Conservation (phyloP, 37 sponge, comb jelly and placozoan species). For the Haliclona indistincta region DNA sequence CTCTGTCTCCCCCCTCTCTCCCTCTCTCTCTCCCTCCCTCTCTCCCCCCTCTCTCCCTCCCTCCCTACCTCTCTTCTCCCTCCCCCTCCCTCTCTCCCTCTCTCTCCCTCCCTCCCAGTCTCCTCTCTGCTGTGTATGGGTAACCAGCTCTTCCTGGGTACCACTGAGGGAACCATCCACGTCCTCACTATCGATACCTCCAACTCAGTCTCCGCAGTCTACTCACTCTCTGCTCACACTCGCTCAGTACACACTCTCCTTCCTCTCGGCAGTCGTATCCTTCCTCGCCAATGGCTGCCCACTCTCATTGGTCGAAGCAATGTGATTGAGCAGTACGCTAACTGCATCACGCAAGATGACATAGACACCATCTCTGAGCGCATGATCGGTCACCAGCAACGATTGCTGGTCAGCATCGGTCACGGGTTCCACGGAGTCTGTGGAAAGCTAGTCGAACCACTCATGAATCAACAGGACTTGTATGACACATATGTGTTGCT, state of each 20-base stretch:
- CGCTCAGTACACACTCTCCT: constrained; percentile 38
- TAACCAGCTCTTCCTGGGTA: constrained; percentile 27
- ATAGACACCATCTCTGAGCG: constrained; percentile 19
- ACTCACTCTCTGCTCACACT: constrained; percentile 48
- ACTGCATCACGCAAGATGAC: constrained; percentile 44
- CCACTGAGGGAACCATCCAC: constrained; percentile 21
- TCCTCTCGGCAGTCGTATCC: constrained; percentile 40
- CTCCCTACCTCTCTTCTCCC: too few species aligned
- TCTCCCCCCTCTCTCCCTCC: too few species aligned
- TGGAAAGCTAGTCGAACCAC: constrained; percentile 50
- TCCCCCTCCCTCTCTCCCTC: too few species aligned
- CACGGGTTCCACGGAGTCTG: constrained; percentile 65
- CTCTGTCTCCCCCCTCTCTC: too few species aligned
- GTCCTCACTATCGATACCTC: constrained; percentile 19
- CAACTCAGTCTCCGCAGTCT: not conserved
- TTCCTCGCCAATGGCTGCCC: constrained; percentile 78
- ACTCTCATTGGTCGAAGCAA: constrained; percentile 75
- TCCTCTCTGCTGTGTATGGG: constrained; percentile 35
- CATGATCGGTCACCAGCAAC: constrained; percentile 53
- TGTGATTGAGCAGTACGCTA: constrained; percentile 59
- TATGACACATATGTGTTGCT: constrained; percentile 57
- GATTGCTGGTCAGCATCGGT: constrained; percentile 54
- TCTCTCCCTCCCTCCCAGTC: constrained; percentile 22
- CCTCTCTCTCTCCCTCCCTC: too few species aligned
- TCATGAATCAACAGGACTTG: constrained; percentile 32